phyloP scores from a whole-genome alignment of 53 echinoderm and acorn worm genomes.

The Luidia sarsii region DNA sequence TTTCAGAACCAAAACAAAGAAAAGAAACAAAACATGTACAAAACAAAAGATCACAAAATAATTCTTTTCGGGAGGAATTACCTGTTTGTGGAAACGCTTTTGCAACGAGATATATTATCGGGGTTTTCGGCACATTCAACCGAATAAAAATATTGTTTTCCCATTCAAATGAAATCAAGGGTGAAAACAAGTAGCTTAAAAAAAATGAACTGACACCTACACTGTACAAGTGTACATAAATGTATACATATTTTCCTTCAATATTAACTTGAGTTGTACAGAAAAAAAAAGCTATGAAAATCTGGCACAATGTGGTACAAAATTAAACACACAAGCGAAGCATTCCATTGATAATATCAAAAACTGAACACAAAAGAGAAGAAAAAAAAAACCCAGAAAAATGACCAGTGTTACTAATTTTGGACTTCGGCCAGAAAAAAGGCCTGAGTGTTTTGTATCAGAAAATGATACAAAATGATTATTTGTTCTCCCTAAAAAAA shows the following conservation, averaged over 20 bases:
- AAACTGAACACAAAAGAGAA: neutral
- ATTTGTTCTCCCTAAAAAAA: no score
- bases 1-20: neutral
- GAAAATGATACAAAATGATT: no score
- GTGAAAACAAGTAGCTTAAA: no score
- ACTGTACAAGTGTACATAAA: no score
- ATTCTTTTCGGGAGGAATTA: neutral
- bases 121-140: neutral
- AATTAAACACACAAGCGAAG: neutral
- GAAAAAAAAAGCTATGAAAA: neutral
- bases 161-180: slow-evolving; percentile 10
- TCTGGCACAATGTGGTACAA: neutral
- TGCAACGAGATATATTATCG: slow-evolving; percentile 39
- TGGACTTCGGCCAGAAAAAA: no score
- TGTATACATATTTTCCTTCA: neutral
- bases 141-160: neutral
- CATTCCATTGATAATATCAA: neutral
- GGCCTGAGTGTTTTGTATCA: no score
- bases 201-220: no score
- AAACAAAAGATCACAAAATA: no score
- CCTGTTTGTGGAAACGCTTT: slow-evolving; percentile 54
- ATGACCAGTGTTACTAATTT: no score
- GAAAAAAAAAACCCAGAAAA: no score
- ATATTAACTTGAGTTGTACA: neutral
- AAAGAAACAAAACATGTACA: no score